A percentile compares a stretch with the other conserved stretches of the same genome.
These are phyloP conservation scores for Enteromius treurensis DNA, from an alignment of 2,797 vertebrate genomes.

Conservation along the genomic window DNA sequence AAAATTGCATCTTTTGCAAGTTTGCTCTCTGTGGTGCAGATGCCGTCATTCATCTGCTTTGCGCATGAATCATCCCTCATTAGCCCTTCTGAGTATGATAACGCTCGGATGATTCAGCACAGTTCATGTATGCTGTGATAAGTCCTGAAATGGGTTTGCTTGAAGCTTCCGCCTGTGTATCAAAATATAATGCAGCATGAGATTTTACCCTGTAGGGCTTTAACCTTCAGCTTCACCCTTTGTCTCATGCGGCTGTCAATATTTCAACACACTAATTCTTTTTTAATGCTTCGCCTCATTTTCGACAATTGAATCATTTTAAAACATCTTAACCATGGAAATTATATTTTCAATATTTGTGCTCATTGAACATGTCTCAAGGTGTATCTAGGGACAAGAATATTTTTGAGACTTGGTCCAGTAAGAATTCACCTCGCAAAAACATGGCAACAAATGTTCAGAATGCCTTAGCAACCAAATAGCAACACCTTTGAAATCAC, in stretches of 20 bases:
- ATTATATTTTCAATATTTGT: neutral
- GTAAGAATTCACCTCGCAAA: neutral
- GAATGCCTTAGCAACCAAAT: neutral
- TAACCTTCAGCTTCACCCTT: slow-evolving; percentile 17
- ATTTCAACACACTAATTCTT: slow-evolving; percentile 15
- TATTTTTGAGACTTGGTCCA: neutral
- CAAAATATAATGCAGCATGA: slow-evolving; percentile 5
- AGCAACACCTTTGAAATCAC: neutral
- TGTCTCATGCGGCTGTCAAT: neutral
- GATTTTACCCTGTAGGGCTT: slow-evolving; percentile 5
- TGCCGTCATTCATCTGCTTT: slow-evolving; percentile 11
- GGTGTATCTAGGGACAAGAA: neutral
- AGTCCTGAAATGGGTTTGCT: slow-evolving; percentile 14
- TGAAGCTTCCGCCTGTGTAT: neutral
- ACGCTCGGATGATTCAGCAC: slow-evolving; percentile 11
- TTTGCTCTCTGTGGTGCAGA: slow-evolving; percentile 11
- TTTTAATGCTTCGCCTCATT: slow-evolving; percentile 21
- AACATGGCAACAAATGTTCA: neutral
- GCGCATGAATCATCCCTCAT: slow-evolving; percentile 18
- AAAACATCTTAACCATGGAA: neutral
- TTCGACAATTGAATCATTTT: neutral
- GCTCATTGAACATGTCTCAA: neutral
- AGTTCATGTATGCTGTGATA: slow-evolving; percentile 18
- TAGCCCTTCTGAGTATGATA: slow-evolving; percentile 11
- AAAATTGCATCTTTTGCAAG: neutral